Evolutionary conservation across 2,888 invertebrate genomes (phyloP), one percentile per base, ranked within the genome.

Genomic region (Hylaea fasciaria): DNA sequence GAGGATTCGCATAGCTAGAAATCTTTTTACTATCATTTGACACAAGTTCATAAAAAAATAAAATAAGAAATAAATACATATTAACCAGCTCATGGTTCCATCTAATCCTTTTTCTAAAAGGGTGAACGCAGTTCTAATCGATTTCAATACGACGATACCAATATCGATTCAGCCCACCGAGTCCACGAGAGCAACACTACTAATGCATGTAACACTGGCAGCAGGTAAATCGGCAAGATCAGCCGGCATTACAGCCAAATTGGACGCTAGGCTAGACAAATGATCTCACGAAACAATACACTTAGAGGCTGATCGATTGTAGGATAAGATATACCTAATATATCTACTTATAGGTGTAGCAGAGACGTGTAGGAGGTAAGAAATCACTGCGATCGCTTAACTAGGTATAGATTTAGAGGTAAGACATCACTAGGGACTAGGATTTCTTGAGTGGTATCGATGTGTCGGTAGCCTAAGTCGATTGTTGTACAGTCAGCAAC

Each of bases 211-310:
- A 16, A 46, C 44, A 40, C 41, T 44, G 54, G 40, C 29, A 59
- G 60, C 62, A 72, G 66, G 70, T 73, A 72, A 66, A 60, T 73
- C 71, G 64, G 64, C 57, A 62, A 61, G 71, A 71, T 73, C 73
- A 64, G 53, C 37, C 57, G 53, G 73, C 61, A 72, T 77, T 76
- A 76, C 69, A 55, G 61, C 50, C 69, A 75, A 73, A 84, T 83
- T 80, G 80, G 74, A 78, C 69, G 74, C 72, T 74, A 82, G 76
- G 79, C 81, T 69, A 81, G 82, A 85, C 77, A 78, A 82, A 84
- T 84, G 82, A 74, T 71, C 46, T 63, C 70, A 63, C 67, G 77
- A 73, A 80, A 80, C 81, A 80, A 80, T 77, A 78, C 78, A 81
- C 81, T 80, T 74, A 76, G 68, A 62, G 68, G n/a, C 54, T 80